Percentiles rank a stretch among this genome's conserved stretches.
Conservation (phyloP, 2,113 vertebrate species). For the Pelmatolapia mariae region DNA sequence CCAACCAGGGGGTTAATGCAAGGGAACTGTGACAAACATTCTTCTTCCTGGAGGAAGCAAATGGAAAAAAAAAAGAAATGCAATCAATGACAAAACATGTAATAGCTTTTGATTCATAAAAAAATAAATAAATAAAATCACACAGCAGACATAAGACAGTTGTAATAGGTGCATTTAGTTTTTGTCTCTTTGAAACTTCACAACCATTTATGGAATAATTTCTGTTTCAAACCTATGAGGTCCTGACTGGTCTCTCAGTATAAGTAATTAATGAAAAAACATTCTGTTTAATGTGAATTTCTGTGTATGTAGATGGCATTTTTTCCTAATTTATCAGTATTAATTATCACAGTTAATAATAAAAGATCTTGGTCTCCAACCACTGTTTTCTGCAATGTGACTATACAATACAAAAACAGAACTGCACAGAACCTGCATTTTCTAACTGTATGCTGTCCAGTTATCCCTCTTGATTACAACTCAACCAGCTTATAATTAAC, state of each 20-base stretch:
- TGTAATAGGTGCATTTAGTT: neutral
- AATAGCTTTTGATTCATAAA: neutral
- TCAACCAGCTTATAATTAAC: neutral
- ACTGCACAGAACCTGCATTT: neutral
- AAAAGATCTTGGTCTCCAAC: neutral
- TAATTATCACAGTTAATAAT: neutral
- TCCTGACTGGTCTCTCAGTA: neutral
- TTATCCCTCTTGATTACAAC: neutral
- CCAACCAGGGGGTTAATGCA: slow-evolving; percentile 84
- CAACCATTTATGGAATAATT: neutral
- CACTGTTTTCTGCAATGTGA: neutral
- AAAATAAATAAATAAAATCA: neutral
- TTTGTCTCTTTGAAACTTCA: neutral
- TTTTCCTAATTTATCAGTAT: rapidly evolving
- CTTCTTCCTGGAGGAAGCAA: slow-evolving; percentile 74
- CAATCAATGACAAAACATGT: neutral
- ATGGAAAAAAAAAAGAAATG: neutral
- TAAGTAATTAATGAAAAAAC: neutral
- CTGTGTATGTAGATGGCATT: neutral
- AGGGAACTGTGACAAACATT: slow-evolving; percentile 79
- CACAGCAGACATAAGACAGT: neutral
- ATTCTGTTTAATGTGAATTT: neutral
- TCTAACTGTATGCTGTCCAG: neutral
- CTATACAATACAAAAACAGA: neutral
- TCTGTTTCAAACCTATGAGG: neutral